Conservation (phyloP, 1,140 invertebrate genomes). For the Gerris buenoi region DNA sequence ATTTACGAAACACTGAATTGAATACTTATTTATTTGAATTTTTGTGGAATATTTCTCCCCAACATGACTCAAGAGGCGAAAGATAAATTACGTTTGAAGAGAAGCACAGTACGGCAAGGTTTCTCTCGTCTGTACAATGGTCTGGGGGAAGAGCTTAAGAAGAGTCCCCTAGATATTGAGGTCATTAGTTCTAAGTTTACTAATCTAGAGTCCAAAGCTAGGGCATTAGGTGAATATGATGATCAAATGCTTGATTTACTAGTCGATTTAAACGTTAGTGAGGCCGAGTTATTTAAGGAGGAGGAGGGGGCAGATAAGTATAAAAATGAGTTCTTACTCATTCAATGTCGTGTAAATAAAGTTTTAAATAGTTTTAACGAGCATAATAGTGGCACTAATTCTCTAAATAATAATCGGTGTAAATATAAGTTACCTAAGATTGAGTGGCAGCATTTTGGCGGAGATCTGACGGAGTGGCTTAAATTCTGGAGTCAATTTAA, state of each 20-base stretch:
- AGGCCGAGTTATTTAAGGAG: neutral
- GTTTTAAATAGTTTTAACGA: neutral
- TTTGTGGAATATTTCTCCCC: too few species aligned
- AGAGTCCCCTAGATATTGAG: neutral
- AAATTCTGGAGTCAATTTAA: slow-evolving; percentile 19
- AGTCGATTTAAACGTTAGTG: neutral
- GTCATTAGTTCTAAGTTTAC: neutral
- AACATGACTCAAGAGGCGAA: too few species aligned
- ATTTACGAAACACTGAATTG: too few species aligned
- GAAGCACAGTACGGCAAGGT: too few species aligned
- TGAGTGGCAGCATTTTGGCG: slow-evolving; percentile 14
- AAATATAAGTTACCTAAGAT: neutral
- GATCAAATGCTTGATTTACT: neutral
- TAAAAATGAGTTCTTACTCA: neutral
- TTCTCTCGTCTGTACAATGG: neutral
- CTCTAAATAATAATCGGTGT: neutral
- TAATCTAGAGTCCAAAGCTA: neutral
- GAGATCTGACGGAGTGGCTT: slow-evolving; percentile 21
- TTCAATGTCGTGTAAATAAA: neutral
- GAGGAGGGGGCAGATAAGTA: neutral
- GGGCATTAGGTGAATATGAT: neutral
- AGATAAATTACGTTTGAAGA: too few species aligned
- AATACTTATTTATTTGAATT: too few species aligned
- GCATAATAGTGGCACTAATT: neutral
- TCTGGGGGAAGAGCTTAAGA: neutral